Conservation (phyloP, 2,797 vertebrate genomes). For the Mus caroli region DNA sequence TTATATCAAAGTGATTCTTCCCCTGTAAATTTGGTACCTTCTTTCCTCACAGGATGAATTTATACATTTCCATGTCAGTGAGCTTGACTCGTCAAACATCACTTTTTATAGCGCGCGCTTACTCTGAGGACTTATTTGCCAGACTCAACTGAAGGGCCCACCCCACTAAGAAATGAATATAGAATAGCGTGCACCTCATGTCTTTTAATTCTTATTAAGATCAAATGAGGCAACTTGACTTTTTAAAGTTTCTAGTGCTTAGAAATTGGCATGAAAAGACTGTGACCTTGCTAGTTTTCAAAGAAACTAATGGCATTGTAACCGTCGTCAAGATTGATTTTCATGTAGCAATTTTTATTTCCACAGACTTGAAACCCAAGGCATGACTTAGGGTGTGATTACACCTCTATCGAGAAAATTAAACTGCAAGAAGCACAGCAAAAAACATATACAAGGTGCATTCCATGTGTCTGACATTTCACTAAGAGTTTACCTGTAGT, state of each 20-base stretch:
- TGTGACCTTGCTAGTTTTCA: neutral
- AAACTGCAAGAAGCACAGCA: neutral
- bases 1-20: neutral
- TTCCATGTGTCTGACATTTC: neutral
- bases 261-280: neutral
- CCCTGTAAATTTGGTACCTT: neutral
- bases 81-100: neutral
- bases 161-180: neutral
- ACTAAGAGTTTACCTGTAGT: neutral
- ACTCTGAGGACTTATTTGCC: neutral
- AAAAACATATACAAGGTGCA: neutral
- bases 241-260: neutral
- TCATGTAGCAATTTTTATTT: neutral
- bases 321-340: neutral
- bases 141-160: neutral
- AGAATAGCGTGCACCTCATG: neutral
- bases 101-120: neutral
- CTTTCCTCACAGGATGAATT: neutral
- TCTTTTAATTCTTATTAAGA: neutral
- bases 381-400: neutral
- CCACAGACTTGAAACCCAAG: slow-evolving; percentile 6
- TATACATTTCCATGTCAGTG: neutral
- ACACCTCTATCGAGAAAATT: slow-evolving; percentile 10
- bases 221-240: neutral
- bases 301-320: neutral